Base-by-base conservation (phyloP, 1,140 invertebrate species). In the Melitaea cinxia region DNA sequence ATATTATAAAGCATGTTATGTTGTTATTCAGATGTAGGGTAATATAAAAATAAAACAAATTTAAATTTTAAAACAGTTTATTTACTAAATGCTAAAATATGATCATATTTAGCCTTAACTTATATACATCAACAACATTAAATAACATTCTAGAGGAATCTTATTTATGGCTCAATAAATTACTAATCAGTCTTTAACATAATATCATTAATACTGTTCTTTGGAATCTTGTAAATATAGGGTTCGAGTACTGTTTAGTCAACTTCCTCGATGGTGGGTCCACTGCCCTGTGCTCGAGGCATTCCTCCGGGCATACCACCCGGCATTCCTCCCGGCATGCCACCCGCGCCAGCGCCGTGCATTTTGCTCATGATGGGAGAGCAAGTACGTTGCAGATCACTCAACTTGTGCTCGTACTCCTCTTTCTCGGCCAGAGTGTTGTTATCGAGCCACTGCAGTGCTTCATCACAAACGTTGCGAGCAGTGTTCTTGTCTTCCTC, bases 361-460 rank as follows among this genome's bases (percentile, higher is more conserved):
- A 96, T 77, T 81, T 96, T 96, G 66, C 93, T 93, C 94, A 97
- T 96, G 62, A 96, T 92, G 0, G 95, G 95, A 10, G 92, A 89
- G 72, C 95, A 96, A 9, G 94, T 91, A 17, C 91, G 91, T 77
- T 96, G 95, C 19, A 96, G 72, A 37, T 96, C 95, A 72, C 96
- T 95, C 42, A 96, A 79, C 65, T 94, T 94, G 77, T 96, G 93
- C 96, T 47, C 42, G 19, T 47, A 47, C 19, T 47, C 42, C 12
- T 96, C 95, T 75, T 96, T 95, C 67, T 96, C 95, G 0, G 96
- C 96, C 39, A 96, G 76, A 0, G 94, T 91, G 77, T 94, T 94
- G 58, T 89, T 85, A 61, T 94, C 93, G 23, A 94, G 78, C 94
- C 94, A 94, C 7, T 84, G 58, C 26, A 93, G 82, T 26, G 93